Base-by-base conservation (phyloP, 2,888 invertebrate species). In the Platerodrilus igneus region DNA sequence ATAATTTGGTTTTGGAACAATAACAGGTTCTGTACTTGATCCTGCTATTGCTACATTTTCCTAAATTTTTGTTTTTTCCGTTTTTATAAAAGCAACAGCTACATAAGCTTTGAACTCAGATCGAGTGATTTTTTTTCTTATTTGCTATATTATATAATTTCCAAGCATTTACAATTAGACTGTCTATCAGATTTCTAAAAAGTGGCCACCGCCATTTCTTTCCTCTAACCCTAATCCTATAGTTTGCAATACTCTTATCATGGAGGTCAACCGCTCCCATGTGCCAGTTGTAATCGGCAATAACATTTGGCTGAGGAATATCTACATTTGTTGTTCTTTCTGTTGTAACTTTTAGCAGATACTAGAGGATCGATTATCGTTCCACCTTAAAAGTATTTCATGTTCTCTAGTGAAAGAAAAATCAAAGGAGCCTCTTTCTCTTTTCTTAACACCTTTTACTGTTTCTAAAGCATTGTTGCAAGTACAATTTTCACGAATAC, bases 131-230 rank as follows among this genome's bases (percentile, higher is more conserved):
- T n/a, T 23, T n/a, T n/a, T n/a, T n/a, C n/a, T 6, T 23, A 11
- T 23, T 22, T 8, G 10, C 23, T 2, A 23, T 23, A 3, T 7
- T 23, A 9, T 23, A 9, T 8, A 23, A 11, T 9, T 9, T 23
- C 23, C 23, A 23, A 6, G 23, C 23, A 44, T 51, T 55, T 16
- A 47, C 48, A 4, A 53, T 21, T 11, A 33, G 21, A 33, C 45
- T 46, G 29, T 52, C 48, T 11, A 52, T 9, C 18, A 32, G 13
- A 28, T 55, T 52, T 9, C 33, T 36, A 45, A 49, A 23, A 3
- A 23, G 6, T 11, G 23, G 23, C 23, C 23, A 23, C 23, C 10
- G 13, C 23, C 23, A 23, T 9, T 23, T 23, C 6, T 23, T 23
- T 10, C 23, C 23, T 10, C 10, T 2, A 11, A 9, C 6, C 13